Conservation (phyloP, 2,888 invertebrate species). For the Sympetrum striolatum region DNA sequence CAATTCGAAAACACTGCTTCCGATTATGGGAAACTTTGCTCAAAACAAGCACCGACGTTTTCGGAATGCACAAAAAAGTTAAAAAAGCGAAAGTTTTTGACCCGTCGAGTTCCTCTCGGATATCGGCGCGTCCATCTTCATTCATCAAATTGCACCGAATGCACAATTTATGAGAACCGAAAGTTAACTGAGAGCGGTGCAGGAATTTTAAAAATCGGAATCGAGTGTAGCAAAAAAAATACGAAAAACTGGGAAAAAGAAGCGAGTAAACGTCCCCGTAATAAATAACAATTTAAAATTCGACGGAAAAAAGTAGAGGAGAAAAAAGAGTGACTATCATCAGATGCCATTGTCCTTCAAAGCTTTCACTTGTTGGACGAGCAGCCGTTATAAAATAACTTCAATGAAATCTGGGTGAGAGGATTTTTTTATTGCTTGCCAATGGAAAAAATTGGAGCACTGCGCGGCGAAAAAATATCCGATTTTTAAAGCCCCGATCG, state of each 20-base stretch:
- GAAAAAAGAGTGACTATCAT: not conserved
- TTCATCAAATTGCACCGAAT: not conserved
- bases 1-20: too few species aligned
- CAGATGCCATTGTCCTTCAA: conserved; percentile 34
- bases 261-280: not conserved
- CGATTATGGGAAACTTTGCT: too few species aligned
- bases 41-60: too few species aligned
- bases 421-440: not conserved
- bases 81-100: too few species aligned
- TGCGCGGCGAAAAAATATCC: not conserved
- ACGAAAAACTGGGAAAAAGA: not conserved
- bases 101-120: too few species aligned
- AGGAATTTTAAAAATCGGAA: not conserved
- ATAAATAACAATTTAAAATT: not conserved
- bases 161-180: not conserved
- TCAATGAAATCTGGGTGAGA: conserved; percentile 29
- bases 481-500: not conserved
- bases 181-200: not conserved
- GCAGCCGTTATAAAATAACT: conserved; percentile 33
- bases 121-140: not conserved
- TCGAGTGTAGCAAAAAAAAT: not conserved
- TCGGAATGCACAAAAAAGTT: too few species aligned
- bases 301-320: not conserved
- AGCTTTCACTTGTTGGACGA: conserved; percentile 40
- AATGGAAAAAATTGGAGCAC: not conserved